Percentiles rank a stretch among this genome's conserved stretches.
Evolutionary conservation across 2,888 invertebrate species (phyloP).

Genomic region (Drosophila recens): DNA sequence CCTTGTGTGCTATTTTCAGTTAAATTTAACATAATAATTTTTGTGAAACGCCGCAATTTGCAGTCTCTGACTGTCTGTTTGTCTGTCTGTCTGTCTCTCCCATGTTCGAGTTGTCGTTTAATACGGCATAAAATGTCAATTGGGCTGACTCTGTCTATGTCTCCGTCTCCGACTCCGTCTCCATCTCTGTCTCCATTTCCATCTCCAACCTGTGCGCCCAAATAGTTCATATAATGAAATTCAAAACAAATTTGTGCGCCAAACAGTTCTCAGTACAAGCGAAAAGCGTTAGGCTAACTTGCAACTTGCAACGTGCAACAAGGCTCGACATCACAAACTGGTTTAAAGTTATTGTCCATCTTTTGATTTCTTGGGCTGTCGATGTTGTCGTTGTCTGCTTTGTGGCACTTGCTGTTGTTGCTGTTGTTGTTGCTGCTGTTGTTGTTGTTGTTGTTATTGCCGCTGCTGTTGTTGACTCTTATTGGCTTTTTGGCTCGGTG

Average conservation of each 20-base stretch:
- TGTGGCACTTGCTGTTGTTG: conserved; percentile 63
- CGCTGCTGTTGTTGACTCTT: conserved; percentile 67
- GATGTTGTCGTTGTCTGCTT: conserved; percentile 61
- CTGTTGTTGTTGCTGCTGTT: conserved; percentile 60
- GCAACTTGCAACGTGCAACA: conserved; percentile 55
- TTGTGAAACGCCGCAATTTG: conserved; percentile 76
- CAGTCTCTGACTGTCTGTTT: conserved; percentile 44
- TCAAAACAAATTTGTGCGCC: conserved; percentile 78
- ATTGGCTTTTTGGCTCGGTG: conserved; percentile 81
- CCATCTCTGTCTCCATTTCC: conserved; percentile 1
- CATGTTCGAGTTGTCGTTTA: conserved; percentile 62
- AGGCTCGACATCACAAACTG: conserved; percentile 72
- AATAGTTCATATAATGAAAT: conserved; percentile 72
- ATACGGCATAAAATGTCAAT: conserved; percentile 78
- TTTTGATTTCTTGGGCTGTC: conserved; percentile 78
- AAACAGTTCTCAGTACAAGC: conserved; percentile 48
- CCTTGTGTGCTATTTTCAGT: conserved; percentile 80
- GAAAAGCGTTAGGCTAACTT: conserved; percentile 45
- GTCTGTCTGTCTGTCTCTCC: conserved; percentile 36
- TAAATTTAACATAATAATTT: conserved; percentile 79
- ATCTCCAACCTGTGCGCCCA: conserved; percentile 60
- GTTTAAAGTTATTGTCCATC: conserved; percentile 82
- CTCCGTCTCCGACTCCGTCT: conserved; percentile 5
- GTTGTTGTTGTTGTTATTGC: conserved; percentile 38
- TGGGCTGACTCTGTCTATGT: conserved; percentile 51